These are phyloP conservation scores for Heliconius melpomene DNA, from an alignment of 1,140 invertebrate genomes.

Conservation along the genomic window DNA sequence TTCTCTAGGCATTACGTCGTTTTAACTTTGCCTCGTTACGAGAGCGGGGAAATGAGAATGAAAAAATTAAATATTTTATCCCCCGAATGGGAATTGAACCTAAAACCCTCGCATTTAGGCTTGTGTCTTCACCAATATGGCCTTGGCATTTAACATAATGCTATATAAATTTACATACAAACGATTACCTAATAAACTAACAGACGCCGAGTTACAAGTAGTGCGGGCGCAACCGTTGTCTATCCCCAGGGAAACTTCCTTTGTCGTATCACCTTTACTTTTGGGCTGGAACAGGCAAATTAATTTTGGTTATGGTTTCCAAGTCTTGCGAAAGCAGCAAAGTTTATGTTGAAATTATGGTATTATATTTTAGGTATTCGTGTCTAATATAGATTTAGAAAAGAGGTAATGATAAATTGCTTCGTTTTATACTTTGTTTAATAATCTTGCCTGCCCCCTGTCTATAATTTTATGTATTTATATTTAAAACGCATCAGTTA, in stretches of 20 bases:
- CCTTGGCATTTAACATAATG: neutral
- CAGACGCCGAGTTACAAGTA: neutral
- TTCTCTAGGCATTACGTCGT: no score
- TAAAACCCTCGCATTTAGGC: no score
- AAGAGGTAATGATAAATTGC: neutral
- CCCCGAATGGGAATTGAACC: no score
- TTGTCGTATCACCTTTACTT: conserved; percentile 37
- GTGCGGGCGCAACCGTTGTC: neutral
- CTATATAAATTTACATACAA: neutral
- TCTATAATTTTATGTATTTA: no score
- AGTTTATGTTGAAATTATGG: neutral
- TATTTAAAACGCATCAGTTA: no score
- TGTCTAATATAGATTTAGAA: neutral
- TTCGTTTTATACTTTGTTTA: neutral
- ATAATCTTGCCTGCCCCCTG: no score
- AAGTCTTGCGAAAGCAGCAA: neutral
- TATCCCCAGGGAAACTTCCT: conserved; percentile 35
- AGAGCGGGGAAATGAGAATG: no score
- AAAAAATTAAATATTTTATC: no score
- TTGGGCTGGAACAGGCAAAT: conserved; percentile 30
- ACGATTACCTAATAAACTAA: conserved; percentile 11
- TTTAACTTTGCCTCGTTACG: no score
- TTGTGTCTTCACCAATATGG: no score
- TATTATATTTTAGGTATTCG: neutral
- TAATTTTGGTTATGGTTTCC: neutral